Conservation (phyloP, 1,140 invertebrate genomes). For the Drosophila parabipectinata region DNA sequence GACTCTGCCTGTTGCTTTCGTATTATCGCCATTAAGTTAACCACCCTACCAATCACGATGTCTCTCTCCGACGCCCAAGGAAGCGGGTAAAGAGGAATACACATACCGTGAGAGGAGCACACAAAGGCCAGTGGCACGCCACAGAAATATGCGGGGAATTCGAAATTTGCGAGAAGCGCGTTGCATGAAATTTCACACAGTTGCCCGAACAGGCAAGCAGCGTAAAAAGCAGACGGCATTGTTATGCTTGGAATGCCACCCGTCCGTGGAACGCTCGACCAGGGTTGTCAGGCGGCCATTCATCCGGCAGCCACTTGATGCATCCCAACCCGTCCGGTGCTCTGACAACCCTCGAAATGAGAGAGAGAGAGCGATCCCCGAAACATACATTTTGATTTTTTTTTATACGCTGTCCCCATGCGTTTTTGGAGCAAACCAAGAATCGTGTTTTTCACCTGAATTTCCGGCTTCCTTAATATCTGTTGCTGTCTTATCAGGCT, state of each 20-base stretch:
- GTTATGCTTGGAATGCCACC: conserved; percentile 72
- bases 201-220: conserved; percentile 74
- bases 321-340: conserved; percentile 17
- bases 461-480: no score
- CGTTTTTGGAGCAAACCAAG: no score
- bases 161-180: conserved; percentile 80
- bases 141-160: conserved; percentile 78
- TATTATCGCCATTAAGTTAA: conserved; percentile 1
- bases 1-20: no score
- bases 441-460: no score
- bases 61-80: background rate
- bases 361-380: no score
- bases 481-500: no score
- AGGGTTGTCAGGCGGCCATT: conserved; percentile 21
- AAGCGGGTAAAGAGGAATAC: background rate
- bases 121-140: conserved; percentile 50
- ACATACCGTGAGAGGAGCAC: background rate
- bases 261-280: conserved; percentile 47
- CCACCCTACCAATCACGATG: background rate
- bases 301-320: conserved; percentile 20
- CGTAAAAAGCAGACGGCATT: conserved; percentile 66
- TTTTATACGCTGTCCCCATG: no score
- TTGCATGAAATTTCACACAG: conserved; percentile 83
- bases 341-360: conserved; percentile 28
- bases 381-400: no score